phyloP scores from a whole-genome alignment of 2,113 vertebrate species.

The Ciconia boyciana region DNA sequence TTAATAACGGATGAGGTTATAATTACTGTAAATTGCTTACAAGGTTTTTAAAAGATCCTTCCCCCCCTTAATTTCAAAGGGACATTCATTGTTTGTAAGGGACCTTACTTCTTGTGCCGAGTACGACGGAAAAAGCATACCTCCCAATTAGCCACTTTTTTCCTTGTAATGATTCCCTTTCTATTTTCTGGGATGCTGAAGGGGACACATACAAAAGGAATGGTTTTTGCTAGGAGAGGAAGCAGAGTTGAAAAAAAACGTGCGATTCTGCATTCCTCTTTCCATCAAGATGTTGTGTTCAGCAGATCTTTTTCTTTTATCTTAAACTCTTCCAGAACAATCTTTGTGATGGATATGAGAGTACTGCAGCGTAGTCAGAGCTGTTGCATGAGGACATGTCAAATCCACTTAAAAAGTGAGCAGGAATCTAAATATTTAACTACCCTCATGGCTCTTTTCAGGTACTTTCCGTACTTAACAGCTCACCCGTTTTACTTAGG shows the following conservation, averaged over 20 bases:
- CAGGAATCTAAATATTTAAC: constrained; percentile 29
- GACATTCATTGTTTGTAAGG: neutral
- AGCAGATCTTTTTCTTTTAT: constrained; percentile 2
- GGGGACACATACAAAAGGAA: constrained; percentile 41
- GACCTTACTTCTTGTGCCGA: constrained; percentile 9
- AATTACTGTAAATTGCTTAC: neutral
- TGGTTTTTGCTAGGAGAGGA: constrained; percentile 15
- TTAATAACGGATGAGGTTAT: neutral
- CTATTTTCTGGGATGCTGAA: constrained; percentile 61
- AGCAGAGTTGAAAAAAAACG: constrained; percentile 2
- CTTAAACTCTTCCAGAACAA: constrained; percentile 29
- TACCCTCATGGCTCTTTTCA: constrained; percentile 10
- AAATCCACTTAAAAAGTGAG: neutral
- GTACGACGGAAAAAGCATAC: neutral
- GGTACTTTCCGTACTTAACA: constrained; percentile 55
- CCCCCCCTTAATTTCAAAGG: neutral
- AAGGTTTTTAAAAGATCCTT: neutral
- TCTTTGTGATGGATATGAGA: neutral
- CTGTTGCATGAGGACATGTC: neutral
- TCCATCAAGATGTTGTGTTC: constrained; percentile 16
- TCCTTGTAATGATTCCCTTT: constrained; percentile 46
- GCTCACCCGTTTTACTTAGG: constrained; percentile 17
- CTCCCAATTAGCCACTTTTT: constrained; percentile 34
- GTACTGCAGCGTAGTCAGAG: neutral
- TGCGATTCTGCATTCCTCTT: constrained; percentile 9